Evolutionary conservation across 1,140 invertebrate genomes (phyloP).

Genomic region (Leptopilina clavipes): DNA sequence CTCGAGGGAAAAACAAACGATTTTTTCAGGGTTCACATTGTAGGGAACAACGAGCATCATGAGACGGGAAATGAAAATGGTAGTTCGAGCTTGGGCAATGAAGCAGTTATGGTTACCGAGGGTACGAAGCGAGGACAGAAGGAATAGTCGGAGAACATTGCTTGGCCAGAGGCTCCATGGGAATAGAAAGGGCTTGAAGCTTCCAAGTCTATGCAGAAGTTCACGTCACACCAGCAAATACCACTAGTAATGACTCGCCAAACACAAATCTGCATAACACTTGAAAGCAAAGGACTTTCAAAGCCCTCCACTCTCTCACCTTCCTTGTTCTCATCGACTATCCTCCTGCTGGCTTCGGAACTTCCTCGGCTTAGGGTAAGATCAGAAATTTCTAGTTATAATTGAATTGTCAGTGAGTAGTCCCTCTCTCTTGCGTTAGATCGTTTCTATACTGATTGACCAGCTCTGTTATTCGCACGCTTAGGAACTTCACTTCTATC

Average conservation of each 20-base stretch:
- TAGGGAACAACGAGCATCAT: slow-evolving; percentile 12
- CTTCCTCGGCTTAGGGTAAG: slow-evolving; percentile 62
- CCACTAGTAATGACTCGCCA: slow-evolving; percentile 68
- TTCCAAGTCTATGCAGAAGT: slow-evolving; percentile 8
- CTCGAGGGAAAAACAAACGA: slow-evolving; percentile 20
- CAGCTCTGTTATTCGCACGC: slow-evolving; percentile 10
- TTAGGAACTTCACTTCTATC: slow-evolving; percentile 6
- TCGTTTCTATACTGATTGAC: slow-evolving; percentile 20
- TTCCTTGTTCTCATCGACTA: slow-evolving; percentile 38
- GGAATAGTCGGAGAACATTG: slow-evolving; percentile 38
- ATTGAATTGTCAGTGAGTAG: slow-evolving; percentile 67
- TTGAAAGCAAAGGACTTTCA: slow-evolving; percentile 54
- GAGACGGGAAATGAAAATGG: slow-evolving; percentile 29
- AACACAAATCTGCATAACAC: slow-evolving; percentile 75
- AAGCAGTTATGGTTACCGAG: slow-evolving; percentile 36
- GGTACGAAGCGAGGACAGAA: slow-evolving; percentile 35
- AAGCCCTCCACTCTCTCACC: slow-evolving; percentile 33
- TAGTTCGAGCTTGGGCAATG: slow-evolving; percentile 37
- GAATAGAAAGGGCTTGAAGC: slow-evolving; percentile 38
- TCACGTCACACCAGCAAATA: slow-evolving; percentile 57
- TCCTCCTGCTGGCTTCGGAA: slow-evolving; percentile 53
- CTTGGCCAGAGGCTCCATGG: slow-evolving; percentile 32
- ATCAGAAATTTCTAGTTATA: slow-evolving; percentile 66
- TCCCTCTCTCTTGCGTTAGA: slow-evolving; percentile 40
- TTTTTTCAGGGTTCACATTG: slow-evolving; percentile 15